A percentile compares a stretch with the other conserved stretches of the same genome.
Conservation (phyloP, 2,797 vertebrate genomes). For the Aldrovandia affinis region DNA sequence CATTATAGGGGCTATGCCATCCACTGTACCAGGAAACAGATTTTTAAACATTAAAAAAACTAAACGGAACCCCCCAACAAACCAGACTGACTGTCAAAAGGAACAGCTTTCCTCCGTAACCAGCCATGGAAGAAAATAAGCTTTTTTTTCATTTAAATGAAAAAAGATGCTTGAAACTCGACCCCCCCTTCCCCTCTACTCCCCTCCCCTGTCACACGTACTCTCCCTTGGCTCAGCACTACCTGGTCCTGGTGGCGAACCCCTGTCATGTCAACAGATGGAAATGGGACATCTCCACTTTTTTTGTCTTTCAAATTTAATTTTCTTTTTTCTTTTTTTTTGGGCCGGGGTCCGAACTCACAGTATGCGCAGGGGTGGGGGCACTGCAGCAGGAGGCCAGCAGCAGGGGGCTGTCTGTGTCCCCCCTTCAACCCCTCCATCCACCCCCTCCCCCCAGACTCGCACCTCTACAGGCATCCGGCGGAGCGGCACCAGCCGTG, state of each 20-base stretch:
- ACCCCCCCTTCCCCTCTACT: background rate
- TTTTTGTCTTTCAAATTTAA: slow-evolving; percentile 22
- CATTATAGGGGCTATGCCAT: background rate
- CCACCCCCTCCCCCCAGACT: slow-evolving; percentile 29
- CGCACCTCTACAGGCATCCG: slow-evolving; percentile 66
- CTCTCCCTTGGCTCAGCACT: slow-evolving; percentile 19
- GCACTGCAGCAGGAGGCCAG: slow-evolving; percentile 51
- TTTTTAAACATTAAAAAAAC: background rate
- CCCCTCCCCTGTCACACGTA: slow-evolving; percentile 5
- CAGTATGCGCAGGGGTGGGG: slow-evolving; percentile 51
- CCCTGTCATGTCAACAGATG: slow-evolving; percentile 65
- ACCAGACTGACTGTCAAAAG: slow-evolving; percentile 19
- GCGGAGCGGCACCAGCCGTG: slow-evolving; percentile 65
- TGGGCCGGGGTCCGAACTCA: slow-evolving; percentile 55
- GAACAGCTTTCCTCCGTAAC: slow-evolving; percentile 55
- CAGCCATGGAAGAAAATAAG: slow-evolving; percentile 53
- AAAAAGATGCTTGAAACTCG: background rate
- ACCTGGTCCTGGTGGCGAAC: slow-evolving; percentile 55
- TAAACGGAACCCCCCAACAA: background rate
- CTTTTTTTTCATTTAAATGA: slow-evolving; percentile 50
- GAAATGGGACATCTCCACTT: slow-evolving; percentile 62
- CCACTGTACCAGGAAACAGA: background rate
- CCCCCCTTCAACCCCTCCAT: slow-evolving; percentile 44
- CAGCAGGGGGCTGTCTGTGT: slow-evolving; percentile 58
- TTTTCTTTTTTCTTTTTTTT: slow-evolving; percentile 41